These are phyloP conservation scores for Phyllotreta cruciferae DNA, from an alignment of 2,888 invertebrate genomes.

Conservation along the genomic window DNA sequence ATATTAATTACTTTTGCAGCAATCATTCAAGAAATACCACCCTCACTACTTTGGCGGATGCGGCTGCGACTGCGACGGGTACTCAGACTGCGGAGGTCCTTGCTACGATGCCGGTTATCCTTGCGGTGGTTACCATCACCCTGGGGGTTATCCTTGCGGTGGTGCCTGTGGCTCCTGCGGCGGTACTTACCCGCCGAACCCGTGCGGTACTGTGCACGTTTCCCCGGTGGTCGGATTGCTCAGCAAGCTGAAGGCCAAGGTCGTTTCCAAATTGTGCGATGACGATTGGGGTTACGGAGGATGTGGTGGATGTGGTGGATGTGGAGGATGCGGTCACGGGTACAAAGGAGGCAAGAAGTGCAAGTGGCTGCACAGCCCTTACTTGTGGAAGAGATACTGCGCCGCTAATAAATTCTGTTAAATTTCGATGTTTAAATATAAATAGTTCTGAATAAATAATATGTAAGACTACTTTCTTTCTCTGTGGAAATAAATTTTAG, in stretches of 20 bases:
- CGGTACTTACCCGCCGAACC: background rate
- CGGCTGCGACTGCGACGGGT: background rate
- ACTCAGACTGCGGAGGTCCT: too few relatives aligned
- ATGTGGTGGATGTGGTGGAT: slow-evolving; percentile 9
- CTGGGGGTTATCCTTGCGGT: background rate
- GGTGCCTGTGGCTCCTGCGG: background rate
- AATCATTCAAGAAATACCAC: too few relatives aligned
- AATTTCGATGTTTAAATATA: background rate
- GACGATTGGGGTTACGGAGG: slow-evolving; percentile 9
- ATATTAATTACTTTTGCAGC: too few relatives aligned
- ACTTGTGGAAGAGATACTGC: background rate
- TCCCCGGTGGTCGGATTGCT: slow-evolving; percentile 26
- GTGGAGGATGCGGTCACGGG: background rate
- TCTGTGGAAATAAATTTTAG: too few relatives aligned
- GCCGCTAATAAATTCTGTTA: background rate
- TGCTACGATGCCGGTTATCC: too few relatives aligned
- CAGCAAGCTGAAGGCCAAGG: slow-evolving; percentile 25
- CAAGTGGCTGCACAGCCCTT: slow-evolving; percentile 14
- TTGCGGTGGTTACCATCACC: background rate
- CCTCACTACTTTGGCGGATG: background rate
- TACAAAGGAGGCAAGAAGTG: slow-evolving; percentile 10
- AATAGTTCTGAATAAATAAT: too few relatives aligned
- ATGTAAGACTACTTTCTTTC: too few relatives aligned
- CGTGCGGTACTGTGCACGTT: slow-evolving; percentile 9
- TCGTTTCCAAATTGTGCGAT: slow-evolving; percentile 7